Percentiles rank a stretch among this genome's conserved stretches.
Evolutionary conservation across 2,888 invertebrate genomes (phyloP).

Genomic region (Diploptera punctata): DNA sequence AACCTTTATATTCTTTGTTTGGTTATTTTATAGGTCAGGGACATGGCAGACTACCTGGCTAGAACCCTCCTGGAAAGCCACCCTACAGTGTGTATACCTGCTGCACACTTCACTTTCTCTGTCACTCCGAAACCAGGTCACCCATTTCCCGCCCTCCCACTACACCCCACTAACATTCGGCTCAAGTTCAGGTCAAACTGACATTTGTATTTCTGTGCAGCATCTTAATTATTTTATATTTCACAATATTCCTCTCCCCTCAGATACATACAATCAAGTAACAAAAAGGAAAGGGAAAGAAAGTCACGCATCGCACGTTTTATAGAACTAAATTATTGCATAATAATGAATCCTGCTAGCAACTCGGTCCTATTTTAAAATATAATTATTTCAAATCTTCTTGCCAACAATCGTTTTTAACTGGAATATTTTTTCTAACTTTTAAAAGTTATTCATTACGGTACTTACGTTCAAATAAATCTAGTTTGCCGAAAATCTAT

Average conservation of each 20-base stretch:
- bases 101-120: constrained; percentile 23
- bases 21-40: constrained; percentile 35
- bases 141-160: constrained; percentile 34
- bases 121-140: constrained; percentile 35
- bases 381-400: no score
- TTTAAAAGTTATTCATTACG: no score
- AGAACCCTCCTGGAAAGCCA: constrained; percentile 4
- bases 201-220: background rate
- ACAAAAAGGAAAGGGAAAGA: constrained; percentile 8
- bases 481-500: no score
- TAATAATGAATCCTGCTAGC: background rate
- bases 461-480: no score
- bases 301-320: constrained; percentile 6
- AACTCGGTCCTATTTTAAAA: background rate
- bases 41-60: constrained; percentile 12
- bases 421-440: no score
- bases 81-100: background rate
- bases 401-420: no score
- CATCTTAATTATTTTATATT: constrained; percentile 6
- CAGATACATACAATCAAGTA: no score
- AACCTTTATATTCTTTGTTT: constrained; percentile 25
- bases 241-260: no score
- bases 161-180: constrained; percentile 15
- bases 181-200: constrained; percentile 36
- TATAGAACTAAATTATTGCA: background rate